These are phyloP conservation scores for Sinodicranocentrus sp. DNA, from an alignment of 2,888 invertebrate genomes.

Conservation along the genomic window DNA sequence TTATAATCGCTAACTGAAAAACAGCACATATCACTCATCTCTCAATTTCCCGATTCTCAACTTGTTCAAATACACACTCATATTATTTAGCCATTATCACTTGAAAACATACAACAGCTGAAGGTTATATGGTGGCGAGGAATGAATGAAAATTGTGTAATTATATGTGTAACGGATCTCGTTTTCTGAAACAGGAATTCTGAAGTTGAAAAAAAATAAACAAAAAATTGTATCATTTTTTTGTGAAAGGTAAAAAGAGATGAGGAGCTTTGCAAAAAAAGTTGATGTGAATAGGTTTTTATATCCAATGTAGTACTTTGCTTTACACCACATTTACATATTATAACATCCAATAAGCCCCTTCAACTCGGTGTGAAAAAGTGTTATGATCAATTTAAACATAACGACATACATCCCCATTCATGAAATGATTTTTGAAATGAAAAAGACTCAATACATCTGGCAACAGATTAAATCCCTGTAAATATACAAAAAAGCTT, in stretches of 20 bases:
- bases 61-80: not conserved
- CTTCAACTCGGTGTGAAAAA: conserved; percentile 27
- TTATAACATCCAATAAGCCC: conserved; percentile 47
- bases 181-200: not conserved
- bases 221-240: too few relatives aligned
- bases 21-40: too few relatives aligned
- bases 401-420: not conserved
- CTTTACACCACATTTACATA: conserved; percentile 54
- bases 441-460: conserved; percentile 20
- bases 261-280: too few relatives aligned
- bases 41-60: too few relatives aligned
- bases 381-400: not conserved
- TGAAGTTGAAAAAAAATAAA: too few relatives aligned
- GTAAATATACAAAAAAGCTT: conserved; percentile 9
- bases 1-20: too few relatives aligned
- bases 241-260: too few relatives aligned
- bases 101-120: not conserved
- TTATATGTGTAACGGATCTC: conserved; percentile 20
- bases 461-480: conserved; percentile 38
- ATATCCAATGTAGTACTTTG: conserved; percentile 35
- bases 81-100: not conserved
- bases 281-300: not conserved
- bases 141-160: conserved; percentile 4
- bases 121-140: not conserved
- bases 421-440: too few relatives aligned